phyloP scores from a whole-genome alignment of 2,888 invertebrate genomes.

The Gasteruption jaculator region DNA sequence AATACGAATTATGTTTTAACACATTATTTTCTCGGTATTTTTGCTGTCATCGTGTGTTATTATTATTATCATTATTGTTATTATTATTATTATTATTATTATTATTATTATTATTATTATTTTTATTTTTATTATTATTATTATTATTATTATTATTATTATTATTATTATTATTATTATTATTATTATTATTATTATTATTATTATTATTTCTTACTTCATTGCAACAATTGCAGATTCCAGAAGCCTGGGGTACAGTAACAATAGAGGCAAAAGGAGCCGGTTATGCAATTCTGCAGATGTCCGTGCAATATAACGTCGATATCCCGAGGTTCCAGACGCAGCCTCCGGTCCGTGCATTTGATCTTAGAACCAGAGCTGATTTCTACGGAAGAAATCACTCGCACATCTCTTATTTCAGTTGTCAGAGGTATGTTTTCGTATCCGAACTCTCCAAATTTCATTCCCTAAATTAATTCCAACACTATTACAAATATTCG shows the following conservation, averaged over 20 bases:
- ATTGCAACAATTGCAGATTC: too few relatives aligned
- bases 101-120: too few relatives aligned
- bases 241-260: slow-evolving; percentile 91
- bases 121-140: too few relatives aligned
- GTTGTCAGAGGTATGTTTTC: slow-evolving; percentile 77
- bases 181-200: too few relatives aligned
- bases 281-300: slow-evolving; percentile 91
- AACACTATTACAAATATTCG: slow-evolving; percentile 13
- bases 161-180: too few relatives aligned
- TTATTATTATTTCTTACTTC: too few relatives aligned
- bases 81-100: too few relatives aligned
- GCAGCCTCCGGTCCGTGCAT: slow-evolving; percentile 75
- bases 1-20: too few relatives aligned
- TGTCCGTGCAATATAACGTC: slow-evolving; percentile 90
- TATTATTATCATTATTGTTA: too few relatives aligned
- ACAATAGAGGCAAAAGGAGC: slow-evolving; percentile 89
- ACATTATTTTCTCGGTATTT: too few relatives aligned
- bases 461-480: not conserved
- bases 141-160: too few relatives aligned
- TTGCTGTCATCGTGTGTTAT: too few relatives aligned
- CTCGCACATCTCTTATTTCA: slow-evolving; percentile 82
- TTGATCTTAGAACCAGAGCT: slow-evolving; percentile 70
- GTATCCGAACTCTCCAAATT: not conserved
- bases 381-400: slow-evolving; percentile 85
- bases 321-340: slow-evolving; percentile 82